These are phyloP conservation scores for Rhizomys pruinosus DNA, from an alignment of 2,113 vertebrate species.

Conservation along the genomic window DNA sequence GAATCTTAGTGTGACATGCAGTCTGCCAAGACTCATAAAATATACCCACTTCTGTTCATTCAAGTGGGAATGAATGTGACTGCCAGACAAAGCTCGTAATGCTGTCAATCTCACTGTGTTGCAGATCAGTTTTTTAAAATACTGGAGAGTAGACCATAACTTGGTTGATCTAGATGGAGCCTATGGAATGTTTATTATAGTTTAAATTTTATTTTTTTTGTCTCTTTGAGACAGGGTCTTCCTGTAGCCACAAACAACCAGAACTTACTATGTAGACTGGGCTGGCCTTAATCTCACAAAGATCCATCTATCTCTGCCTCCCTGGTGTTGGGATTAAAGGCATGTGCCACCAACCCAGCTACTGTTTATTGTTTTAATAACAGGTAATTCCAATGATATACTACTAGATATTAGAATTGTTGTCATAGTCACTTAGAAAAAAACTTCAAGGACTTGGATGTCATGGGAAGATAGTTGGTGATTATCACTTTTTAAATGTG, in stretches of 20 bases:
- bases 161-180: background rate
- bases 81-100: conserved; percentile 53
- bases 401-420: background rate
- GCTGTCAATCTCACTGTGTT: conserved; percentile 14
- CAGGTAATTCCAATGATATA: background rate
- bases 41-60: conserved; percentile 63
- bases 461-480: background rate
- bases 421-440: background rate
- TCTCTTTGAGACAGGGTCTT: too few species aligned
- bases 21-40: conserved; percentile 64
- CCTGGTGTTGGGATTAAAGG: too few species aligned
- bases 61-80: background rate
- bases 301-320: too few species aligned
- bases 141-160: background rate
- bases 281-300: too few species aligned
- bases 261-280: too few species aligned
- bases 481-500: background rate
- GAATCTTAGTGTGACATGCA: conserved; percentile 59
- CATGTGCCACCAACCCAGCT: too few species aligned
- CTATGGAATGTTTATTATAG: background rate
- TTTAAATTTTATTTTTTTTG: too few species aligned
- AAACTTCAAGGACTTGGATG: background rate
- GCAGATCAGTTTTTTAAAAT: background rate
- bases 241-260: too few species aligned
- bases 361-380: background rate